Base-by-base conservation (phyloP, 2,113 vertebrate genomes). In the Hyaena hyaena region DNA sequence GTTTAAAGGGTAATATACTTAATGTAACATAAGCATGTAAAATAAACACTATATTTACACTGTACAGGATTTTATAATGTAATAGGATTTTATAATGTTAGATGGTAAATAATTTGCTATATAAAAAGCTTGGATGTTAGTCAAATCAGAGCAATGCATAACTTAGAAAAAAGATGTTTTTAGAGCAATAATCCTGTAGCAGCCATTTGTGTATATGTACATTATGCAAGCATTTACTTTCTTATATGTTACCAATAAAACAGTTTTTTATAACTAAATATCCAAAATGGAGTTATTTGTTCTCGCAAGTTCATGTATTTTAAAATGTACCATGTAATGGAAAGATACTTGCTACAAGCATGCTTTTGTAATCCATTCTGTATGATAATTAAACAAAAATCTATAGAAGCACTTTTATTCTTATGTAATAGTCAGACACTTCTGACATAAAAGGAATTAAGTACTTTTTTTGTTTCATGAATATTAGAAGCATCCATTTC, bases 221-320 rank as follows among this genome's bases (percentile, higher is more conserved):
- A 66, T 69, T 81, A 74, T 92, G 45, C 50, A 89, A 65, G 28
- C 35, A 93, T 87, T 83, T 93, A 88, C 77, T 77, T 92, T 92
- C 9, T 61, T 35, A 94, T 35, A 94, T 91, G 91, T 92, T 84
- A 98, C 79, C 12, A 89, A 43, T 87, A 96, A 93, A 96, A 69
- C 17, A 84, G 28, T 58, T 93, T 97, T 95, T 95, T n/a, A 63
- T 73, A 74, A 90, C 45, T 66, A 80, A 94, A 63, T 89, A 35
- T 83, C 7, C 45, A 86, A 66, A 93, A 84, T 80, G 48, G 35
- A 91, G 65, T 79, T 68, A 50, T 74, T 94, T 76, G 35, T 94
- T 97, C 63, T 77, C 93, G 73, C 93, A 55, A 65, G 39, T 82
- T 87, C 88, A 79, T 33, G 11, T 66, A 39, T 66, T 96, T 92